Conservation (phyloP, 2,888 invertebrate species). For the Noctua janthe region DNA sequence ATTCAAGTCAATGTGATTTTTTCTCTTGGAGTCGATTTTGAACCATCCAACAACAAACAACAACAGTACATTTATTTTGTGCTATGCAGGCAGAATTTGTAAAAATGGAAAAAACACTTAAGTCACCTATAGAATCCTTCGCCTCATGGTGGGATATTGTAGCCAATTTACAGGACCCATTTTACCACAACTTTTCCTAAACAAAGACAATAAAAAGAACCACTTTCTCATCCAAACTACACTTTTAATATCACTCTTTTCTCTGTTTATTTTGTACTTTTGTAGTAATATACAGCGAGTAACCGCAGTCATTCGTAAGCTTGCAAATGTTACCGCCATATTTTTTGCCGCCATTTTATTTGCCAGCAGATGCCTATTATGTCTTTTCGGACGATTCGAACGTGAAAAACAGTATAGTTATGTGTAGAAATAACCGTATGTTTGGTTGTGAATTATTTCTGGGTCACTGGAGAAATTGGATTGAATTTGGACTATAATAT, state of each 20-base stretch:
- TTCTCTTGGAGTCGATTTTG: background rate
- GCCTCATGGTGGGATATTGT: too few relatives aligned
- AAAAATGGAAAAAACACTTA: background rate
- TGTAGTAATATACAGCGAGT: slow-evolving; percentile 12
- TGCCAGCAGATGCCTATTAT: slow-evolving; percentile 25
- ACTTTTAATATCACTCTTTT: slow-evolving; percentile 31
- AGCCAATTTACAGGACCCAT: background rate
- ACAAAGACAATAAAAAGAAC: background rate
- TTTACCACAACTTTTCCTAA: background rate
- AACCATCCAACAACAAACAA: background rate
- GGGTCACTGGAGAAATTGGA: slow-evolving; percentile 8
- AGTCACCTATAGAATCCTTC: background rate
- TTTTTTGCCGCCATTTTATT: slow-evolving; percentile 30
- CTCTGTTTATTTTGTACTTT: slow-evolving; percentile 25
- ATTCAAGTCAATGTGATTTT: background rate
- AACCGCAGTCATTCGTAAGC: slow-evolving; percentile 20
- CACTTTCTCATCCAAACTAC: slow-evolving; percentile 5
- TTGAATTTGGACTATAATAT: background rate
- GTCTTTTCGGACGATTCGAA: slow-evolving; percentile 2
- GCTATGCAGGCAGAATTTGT: too few relatives aligned
- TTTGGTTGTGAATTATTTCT: slow-evolving; percentile 28
- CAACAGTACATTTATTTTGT: background rate
- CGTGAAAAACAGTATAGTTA: slow-evolving; percentile 5
- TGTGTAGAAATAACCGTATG: slow-evolving; percentile 22
- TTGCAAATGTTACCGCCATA: slow-evolving; percentile 32